These are phyloP conservation scores for Allolobophora icterica DNA, from an alignment of 2,888 invertebrate genomes.

Conservation along the genomic window DNA sequence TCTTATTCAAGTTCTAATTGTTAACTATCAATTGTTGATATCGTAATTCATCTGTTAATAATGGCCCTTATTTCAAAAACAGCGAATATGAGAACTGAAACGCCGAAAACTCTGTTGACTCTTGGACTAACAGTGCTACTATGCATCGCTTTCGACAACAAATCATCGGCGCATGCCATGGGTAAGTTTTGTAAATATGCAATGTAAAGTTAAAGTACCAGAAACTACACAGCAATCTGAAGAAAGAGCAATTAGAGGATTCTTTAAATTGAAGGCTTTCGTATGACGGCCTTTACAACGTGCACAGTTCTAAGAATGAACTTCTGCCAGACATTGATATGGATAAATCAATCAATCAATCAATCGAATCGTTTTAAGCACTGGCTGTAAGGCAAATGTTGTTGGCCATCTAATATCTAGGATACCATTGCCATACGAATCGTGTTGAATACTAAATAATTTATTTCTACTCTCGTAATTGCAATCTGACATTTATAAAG, in stretches of 20 bases:
- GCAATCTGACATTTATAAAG: too few relatives aligned
- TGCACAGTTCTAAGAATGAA: background rate
- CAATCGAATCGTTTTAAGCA: background rate
- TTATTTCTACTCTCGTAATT: background rate
- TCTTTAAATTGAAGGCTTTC: too few relatives aligned
- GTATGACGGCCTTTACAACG: too few relatives aligned
- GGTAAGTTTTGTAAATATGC: background rate
- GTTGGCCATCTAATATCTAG: background rate
- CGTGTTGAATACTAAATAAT: background rate
- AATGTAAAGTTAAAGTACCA: background rate
- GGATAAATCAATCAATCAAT: background rate
- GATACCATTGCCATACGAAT: background rate
- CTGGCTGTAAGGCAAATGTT: background rate
- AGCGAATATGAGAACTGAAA: background rate
- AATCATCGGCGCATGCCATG: background rate
- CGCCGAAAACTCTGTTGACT: background rate
- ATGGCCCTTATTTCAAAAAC: background rate
- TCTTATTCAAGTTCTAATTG: background rate
- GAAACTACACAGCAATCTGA: background rate
- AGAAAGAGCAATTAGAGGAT: too few relatives aligned
- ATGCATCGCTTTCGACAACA: background rate
- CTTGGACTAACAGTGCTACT: background rate
- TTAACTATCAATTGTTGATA: background rate
- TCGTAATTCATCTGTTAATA: background rate
- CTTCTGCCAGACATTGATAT: background rate